Percentiles rank a stretch among this genome's conserved stretches.
phyloP scores from a whole-genome alignment of 1,140 invertebrate species.

The Drosophila novamexicana region DNA sequence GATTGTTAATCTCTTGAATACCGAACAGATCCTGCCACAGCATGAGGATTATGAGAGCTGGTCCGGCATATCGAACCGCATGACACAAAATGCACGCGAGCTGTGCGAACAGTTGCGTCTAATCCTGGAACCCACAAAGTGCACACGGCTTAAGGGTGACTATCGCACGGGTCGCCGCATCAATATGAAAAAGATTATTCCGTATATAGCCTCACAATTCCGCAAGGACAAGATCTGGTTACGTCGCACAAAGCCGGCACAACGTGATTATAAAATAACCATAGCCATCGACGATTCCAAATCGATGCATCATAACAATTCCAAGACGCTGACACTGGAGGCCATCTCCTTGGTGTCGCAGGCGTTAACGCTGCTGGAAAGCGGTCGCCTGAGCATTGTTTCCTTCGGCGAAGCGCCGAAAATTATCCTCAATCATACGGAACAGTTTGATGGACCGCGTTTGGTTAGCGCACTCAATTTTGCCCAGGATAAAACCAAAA shows the following conservation, averaged over 20 bases:
- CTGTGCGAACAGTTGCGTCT: constrained; percentile 97
- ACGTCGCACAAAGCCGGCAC: constrained; percentile 96
- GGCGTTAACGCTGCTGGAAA: constrained; percentile 96
- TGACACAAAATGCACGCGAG: constrained; percentile 89
- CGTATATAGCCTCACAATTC: constrained; percentile 99
- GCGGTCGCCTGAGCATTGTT: constrained; percentile 94
- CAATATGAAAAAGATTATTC: constrained; percentile 99
- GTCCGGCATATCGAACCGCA: constrained; percentile 78
- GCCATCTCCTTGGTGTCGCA: constrained; percentile 95
- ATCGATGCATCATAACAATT: constrained; percentile 95
- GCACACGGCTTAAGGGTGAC: constrained; percentile 95
- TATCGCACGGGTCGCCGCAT: constrained; percentile 98
- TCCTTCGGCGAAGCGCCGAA: constrained; percentile 96
- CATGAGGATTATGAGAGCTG: constrained; percentile 81
- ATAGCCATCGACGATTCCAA: constrained; percentile 99
- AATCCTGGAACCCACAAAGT: constrained; percentile 97
- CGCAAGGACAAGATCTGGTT: constrained; percentile 99
- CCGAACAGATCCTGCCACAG: constrained; percentile 53
- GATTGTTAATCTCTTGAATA: no score
- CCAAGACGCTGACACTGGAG: constrained; percentile 96
- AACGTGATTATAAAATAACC: constrained; percentile 98
- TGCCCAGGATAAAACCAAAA: constrained; percentile 91
- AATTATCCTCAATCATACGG: constrained; percentile 93
- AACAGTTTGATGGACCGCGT: constrained; percentile 93
- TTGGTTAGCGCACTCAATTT: constrained; percentile 92